These are phyloP conservation scores for Phoebastria nigripes DNA, from an alignment of 2,797 vertebrate species.

Conservation along the genomic window DNA sequence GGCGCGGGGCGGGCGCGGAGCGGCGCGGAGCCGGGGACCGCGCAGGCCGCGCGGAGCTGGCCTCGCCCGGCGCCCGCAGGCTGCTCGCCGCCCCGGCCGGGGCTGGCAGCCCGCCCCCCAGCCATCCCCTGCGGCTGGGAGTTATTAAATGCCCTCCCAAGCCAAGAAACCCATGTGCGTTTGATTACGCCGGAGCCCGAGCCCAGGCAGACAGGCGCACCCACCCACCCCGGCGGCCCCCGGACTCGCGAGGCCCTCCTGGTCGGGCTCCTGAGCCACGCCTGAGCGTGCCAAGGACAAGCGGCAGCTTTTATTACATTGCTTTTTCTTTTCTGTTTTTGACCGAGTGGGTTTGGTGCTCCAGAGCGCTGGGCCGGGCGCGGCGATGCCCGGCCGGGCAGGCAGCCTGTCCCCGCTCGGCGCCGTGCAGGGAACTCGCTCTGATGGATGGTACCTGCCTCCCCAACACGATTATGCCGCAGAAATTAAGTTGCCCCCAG, in stretches of 20 bases:
- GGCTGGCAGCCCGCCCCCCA: neutral
- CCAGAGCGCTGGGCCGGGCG: neutral
- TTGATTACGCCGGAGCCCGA: neutral
- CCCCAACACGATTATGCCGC: conserved; percentile 44
- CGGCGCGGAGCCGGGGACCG: neutral
- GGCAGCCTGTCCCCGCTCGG: neutral
- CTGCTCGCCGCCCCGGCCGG: neutral
- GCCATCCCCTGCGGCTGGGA: neutral
- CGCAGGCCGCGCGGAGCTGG: neutral
- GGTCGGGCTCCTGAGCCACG: neutral
- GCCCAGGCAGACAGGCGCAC: neutral
- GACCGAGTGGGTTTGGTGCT: rapidly evolving
- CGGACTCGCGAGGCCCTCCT: neutral
- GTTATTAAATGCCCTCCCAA: neutral
- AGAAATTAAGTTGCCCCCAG: conserved; percentile 47
- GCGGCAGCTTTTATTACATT: neutral
- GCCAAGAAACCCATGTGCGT: neutral
- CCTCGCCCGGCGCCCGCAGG: neutral
- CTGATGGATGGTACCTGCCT: conserved; percentile 43
- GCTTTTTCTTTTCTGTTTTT: too few relatives aligned
- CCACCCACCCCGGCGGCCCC: neutral
- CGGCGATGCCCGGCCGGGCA: neutral
- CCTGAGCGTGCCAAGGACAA: neutral
- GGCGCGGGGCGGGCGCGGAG: neutral
- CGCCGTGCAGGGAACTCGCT: neutral